Base-by-base conservation (phyloP, 2,888 invertebrate genomes). In the Digitonthophagus gazella region DNA sequence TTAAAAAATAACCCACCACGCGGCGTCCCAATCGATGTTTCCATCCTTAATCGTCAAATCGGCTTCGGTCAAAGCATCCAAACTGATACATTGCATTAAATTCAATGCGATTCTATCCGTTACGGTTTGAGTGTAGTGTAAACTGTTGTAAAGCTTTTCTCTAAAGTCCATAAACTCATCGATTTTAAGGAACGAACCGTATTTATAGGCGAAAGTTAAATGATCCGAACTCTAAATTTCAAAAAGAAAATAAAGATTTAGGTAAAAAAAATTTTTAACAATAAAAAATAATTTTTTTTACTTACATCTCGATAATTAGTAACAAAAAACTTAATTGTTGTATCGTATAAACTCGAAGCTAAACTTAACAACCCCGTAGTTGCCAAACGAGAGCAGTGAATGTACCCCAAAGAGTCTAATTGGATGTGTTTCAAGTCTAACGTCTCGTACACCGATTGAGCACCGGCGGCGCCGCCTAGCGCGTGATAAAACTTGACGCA, bases 391-490 rank as follows among this genome's bases (percentile, higher is more conserved):
- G 91, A 91, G 73, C 91, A 89, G 83, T 93, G 92, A 71, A 93
- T 84, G 84, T 93, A 94, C 74, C 97, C 95, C 80, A 98, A 84
- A 0, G 97, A 94, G 81, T 97, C 95, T 79, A 96, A 86, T 83
- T 97, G 97, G 75, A 97, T 90, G 83, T 97, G 96, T 83, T 98
- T 98, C 69, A 95, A 88, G 79, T 97, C 97, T 78, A 98, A 84
- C 67, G 88, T 88, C 74, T 90, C 89, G 82, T 92, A 93, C 76
- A 91, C 86, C 65, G 86, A 85, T 76, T 91, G 90, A 22, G 94
- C 93, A 0, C 91, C 91, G 64, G 88, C 82, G 18, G 89, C 89
- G 74, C 91, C 92, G 71, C 95, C 92, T 74, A 92, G 79, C 57
- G 87, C 77, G 80, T 93, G 92, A 81, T 96, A 97, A 15, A 94